phyloP scores from a whole-genome alignment of 2,113 vertebrate genomes.

The Callorhinus ursinus region DNA sequence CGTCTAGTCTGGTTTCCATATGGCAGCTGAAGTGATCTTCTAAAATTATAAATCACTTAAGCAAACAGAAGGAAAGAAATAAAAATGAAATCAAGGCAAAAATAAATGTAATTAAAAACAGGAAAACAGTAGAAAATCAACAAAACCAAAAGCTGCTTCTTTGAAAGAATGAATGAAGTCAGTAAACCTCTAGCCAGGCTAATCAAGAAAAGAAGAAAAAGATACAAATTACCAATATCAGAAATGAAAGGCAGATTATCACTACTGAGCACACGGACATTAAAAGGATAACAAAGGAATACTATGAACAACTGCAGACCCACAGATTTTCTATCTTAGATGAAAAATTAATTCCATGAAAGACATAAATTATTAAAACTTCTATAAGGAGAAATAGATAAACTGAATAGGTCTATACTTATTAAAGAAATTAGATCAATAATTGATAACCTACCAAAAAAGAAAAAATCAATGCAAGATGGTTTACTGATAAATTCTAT shows the following conservation, averaged over 20 bases:
- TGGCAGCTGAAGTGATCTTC: neutral
- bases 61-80: neutral
- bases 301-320: neutral
- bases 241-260: neutral
- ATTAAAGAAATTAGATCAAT: neutral
- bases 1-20: neutral
- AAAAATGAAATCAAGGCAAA: neutral
- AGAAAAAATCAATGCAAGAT: neutral
- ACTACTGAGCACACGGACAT: neutral
- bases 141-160: neutral
- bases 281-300: neutral
- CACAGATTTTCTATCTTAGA: neutral
- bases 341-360: neutral
- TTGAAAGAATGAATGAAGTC: neutral
- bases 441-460: neutral
- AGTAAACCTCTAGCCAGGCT: neutral
- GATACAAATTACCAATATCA: neutral
- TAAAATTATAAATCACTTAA: neutral
- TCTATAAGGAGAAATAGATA: neutral
- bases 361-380: neutral
- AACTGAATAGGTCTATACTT: neutral
- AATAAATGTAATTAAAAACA: neutral
- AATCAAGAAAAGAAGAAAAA: neutral
- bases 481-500: neutral
- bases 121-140: neutral